Base-by-base conservation (phyloP, 2,113 vertebrate species). In the Protobothrops mucrosquamatus region DNA sequence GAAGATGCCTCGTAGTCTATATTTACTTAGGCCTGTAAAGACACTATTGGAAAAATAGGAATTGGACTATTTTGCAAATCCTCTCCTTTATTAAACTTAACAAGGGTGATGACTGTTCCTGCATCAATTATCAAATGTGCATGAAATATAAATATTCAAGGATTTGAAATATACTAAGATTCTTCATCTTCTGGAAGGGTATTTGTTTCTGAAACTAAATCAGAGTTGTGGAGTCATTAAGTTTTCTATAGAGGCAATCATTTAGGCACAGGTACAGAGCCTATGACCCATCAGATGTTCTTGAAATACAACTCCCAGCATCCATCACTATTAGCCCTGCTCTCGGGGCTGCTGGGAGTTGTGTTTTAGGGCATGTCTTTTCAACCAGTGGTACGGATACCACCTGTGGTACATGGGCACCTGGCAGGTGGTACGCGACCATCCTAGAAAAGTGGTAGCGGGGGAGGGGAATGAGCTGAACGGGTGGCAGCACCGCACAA, bases 121-220 rank as follows among this genome's bases (percentile, higher is more conserved):
- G n/a, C 34, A 0, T 0, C 48, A 0, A 7, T 46, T 24, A 0
- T 0, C 48, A 0, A 11, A 3, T 81, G 55, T 88, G 56, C 0
- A 0, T 92, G 92, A 89, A 93, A 94, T 89, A 92, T 94, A 39
- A 81, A 81, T 81, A 81, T n/a, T 61, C 6, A 22, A 81, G 34
- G 6, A 81, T 81, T 9, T 81, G 34, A 81, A 81, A 39, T 39
- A 43, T 81, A 39, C 18, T 81, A 81, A 39, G 74, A 39, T 81
- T 43, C 74, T 22, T 81, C 74, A 39, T 22, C 18, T 88, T 52
- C 51, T 34, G 87, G n/a, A 55, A 89, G 6, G 34, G 20, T 54
- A 43, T 22, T 39, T 29, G 56, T 43, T 23, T 22, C 74, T 81
- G 15, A 81, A 39, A 43, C 6, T 43, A 43, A 39, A 81, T 43